A percentile compares a stretch with the other conserved stretches of the same genome.
phyloP scores from a whole-genome alignment of 2,888 invertebrate genomes.

The Caenorhabditis doughertyi region DNA sequence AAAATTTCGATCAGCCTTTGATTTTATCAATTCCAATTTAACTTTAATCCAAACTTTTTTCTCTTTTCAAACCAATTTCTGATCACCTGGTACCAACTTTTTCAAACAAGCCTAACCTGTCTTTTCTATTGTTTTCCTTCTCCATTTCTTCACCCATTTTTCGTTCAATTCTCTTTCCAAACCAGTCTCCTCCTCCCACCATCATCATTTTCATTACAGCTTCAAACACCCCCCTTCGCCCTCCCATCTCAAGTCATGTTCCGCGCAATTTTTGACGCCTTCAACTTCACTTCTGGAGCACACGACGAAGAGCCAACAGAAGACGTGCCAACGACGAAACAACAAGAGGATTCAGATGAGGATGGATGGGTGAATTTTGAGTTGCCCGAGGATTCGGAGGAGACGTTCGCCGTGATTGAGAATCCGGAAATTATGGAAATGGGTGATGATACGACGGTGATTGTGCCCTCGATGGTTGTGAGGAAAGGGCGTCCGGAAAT shows the following conservation, averaged over 20 bases:
- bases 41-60: too few relatives aligned
- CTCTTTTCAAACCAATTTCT: too few relatives aligned
- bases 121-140: too few relatives aligned
- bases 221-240: conserved; percentile 4
- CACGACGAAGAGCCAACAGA: conserved; percentile 1
- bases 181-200: too few relatives aligned
- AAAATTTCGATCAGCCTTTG: too few relatives aligned
- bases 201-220: conserved; percentile 22
- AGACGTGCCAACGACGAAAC: too few relatives aligned
- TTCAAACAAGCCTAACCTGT: too few relatives aligned
- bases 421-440: conserved; percentile 22
- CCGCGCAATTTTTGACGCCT: conserved; percentile 6
- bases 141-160: too few relatives aligned
- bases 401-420: conserved; percentile 7
- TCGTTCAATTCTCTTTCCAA: too few relatives aligned
- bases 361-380: conserved; percentile 29
- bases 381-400: neutral
- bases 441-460: neutral
- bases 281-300: conserved; percentile 11
- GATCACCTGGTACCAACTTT: too few relatives aligned
- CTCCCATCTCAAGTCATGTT: conserved; percentile 14
- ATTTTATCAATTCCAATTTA: too few relatives aligned
- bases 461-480: neutral
- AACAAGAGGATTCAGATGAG: conserved; percentile 8
- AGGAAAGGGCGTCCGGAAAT: neutral